Percentiles rank a stretch among this genome's conserved stretches.
phyloP scores from a whole-genome alignment of 1,140 invertebrate genomes.

The Holcopasites calliopsidis region DNA sequence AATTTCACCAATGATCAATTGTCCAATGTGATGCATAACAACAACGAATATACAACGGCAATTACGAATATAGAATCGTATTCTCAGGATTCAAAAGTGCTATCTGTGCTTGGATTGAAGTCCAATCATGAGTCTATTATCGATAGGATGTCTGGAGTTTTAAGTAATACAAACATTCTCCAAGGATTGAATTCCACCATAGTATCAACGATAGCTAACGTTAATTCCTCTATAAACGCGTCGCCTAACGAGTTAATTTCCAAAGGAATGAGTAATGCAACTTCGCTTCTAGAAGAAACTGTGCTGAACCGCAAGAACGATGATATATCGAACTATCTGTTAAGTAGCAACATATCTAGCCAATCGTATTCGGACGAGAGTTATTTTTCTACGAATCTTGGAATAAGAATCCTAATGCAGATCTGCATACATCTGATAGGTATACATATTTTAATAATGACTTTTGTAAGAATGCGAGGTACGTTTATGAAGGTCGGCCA shows the following conservation, averaged over 20 bases:
- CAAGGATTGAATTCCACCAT: constrained; percentile 51
- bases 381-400: constrained; percentile 81
- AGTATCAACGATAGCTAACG: constrained; percentile 18
- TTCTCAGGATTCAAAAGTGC: constrained; percentile 19
- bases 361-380: constrained; percentile 50
- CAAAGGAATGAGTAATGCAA: constrained; percentile 19
- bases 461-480: constrained; percentile 93
- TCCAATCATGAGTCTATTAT: constrained; percentile 20
- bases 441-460: constrained; percentile 96
- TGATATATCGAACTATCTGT: constrained; percentile 31
- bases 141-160: constrained; percentile 23
- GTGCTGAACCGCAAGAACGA: neutral
- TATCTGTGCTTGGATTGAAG: constrained; percentile 32
- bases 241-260: constrained; percentile 24
- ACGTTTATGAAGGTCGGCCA: constrained; percentile 99
- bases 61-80: constrained; percentile 18
- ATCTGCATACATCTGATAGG: constrained; percentile 95
- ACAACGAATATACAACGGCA: constrained; percentile 50
- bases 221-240: constrained; percentile 44
- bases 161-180: constrained; percentile 37
- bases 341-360: constrained; percentile 40
- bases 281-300: constrained; percentile 20
- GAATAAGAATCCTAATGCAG: constrained; percentile 90
- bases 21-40: constrained; percentile 53
- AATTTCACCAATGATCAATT: constrained; percentile 38